Evolutionary conservation across 2,888 invertebrate genomes (phyloP).

Genomic region (Dendrolimus houi): DNA sequence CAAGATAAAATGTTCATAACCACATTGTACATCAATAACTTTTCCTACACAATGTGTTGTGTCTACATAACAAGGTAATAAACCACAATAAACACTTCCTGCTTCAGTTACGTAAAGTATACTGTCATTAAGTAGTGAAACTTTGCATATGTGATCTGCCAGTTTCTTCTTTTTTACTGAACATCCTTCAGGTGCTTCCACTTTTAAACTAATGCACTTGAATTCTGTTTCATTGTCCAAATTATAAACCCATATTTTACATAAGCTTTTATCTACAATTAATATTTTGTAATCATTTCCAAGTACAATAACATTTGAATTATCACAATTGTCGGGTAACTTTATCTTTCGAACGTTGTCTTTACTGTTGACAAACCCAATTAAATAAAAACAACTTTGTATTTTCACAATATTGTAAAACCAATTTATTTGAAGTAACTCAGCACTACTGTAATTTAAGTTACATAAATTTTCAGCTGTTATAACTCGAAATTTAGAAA

Average conservation of each 20-base stretch:
- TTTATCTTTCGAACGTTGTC: conserved; percentile 31
- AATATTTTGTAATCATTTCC: conserved; percentile 52
- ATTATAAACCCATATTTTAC: conserved; percentile 34
- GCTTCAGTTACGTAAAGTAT: conserved; percentile 39
- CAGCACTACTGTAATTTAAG: conserved; percentile 19
- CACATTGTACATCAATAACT: conserved; percentile 81
- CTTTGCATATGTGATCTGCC: conserved; percentile 31
- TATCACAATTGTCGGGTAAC: conserved; percentile 30
- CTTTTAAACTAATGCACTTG: conserved; percentile 29
- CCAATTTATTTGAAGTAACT: conserved; percentile 45
- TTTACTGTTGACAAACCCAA: conserved; percentile 43
- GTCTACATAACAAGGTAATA: conserved; percentile 78
- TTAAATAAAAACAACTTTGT: conserved; percentile 32
- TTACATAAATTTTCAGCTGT: conserved; percentile 10
- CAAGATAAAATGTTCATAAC: conserved; percentile 87
- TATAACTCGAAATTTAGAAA: conserved; percentile 32
- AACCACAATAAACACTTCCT: conserved; percentile 67
- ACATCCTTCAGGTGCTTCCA: conserved; percentile 28
- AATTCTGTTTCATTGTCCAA: conserved; percentile 26
- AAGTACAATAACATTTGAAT: conserved; percentile 22
- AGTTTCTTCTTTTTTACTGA: conserved; percentile 25
- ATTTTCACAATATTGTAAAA: conserved; percentile 51
- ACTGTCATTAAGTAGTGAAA: conserved; percentile 29
- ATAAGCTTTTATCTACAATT: conserved; percentile 26
- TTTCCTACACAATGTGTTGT: conserved; percentile 67